Percentiles rank a stretch among this genome's conserved stretches.
Conservation (phyloP, 1,140 invertebrate genomes). For the Cotesia glomerata region DNA sequence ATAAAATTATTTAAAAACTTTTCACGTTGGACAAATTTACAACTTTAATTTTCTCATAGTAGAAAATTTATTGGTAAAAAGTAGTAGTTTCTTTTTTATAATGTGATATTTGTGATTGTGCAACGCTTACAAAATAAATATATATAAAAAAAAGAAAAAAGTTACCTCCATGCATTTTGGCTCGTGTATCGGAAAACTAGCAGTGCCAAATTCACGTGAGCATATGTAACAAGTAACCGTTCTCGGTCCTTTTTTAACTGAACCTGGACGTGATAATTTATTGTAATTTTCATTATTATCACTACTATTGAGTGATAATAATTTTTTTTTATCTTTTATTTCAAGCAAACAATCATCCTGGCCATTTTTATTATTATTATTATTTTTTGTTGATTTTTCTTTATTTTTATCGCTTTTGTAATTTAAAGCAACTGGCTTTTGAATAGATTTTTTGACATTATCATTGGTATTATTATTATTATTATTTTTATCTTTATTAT, state of each 20-base stretch:
- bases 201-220: conserved; percentile 78
- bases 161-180: conserved; percentile 81
- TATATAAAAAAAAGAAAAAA: conserved; percentile 25
- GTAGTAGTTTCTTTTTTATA: no score
- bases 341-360: not conserved
- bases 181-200: conserved; percentile 79
- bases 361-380: not conserved
- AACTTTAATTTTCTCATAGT: no score
- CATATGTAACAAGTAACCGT: conserved; percentile 77
- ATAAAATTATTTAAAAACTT: no score
- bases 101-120: no score
- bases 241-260: conserved; percentile 52
- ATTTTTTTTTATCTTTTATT: conserved; percentile 11
- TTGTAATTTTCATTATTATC: not conserved
- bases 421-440: conserved; percentile 65
- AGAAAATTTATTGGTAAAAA: no score
- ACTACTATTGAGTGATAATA: not conserved
- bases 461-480: conserved; percentile 29
- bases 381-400: conserved; percentile 33
- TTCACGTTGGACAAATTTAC: no score
- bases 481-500: conserved; percentile 10
- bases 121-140: not conserved
- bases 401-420: conserved; percentile 56
- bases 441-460: conserved; percentile 52
- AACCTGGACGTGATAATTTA: not conserved